These are phyloP conservation scores for Potamarius usumacintae DNA, from an alignment of 2,113 vertebrate species.

Conservation along the genomic window DNA sequence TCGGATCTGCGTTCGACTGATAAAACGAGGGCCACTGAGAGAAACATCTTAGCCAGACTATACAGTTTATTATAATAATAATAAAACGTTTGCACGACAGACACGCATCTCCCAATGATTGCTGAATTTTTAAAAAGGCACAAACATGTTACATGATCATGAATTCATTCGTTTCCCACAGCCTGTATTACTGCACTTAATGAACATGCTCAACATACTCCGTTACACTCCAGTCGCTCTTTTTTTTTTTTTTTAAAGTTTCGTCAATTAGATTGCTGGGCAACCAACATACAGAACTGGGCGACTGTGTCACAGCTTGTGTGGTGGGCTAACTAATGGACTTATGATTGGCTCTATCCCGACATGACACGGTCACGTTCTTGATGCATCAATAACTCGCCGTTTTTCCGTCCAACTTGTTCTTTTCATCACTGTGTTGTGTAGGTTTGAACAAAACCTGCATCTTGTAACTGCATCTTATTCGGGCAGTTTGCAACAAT, in stretches of 20 bases:
- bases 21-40: too few relatives aligned
- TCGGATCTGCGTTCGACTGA: too few relatives aligned
- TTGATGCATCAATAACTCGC: neutral
- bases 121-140: too few relatives aligned
- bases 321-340: neutral
- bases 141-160: neutral
- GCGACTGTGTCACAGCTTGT: neutral
- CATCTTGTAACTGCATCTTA: neutral
- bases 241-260: too few relatives aligned
- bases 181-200: neutral
- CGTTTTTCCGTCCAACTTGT: neutral
- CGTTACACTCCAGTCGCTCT: too few relatives aligned
- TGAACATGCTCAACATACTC: neutral
- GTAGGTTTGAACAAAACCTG: neutral
- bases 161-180: neutral
- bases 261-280: too few relatives aligned
- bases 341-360: too few relatives aligned
- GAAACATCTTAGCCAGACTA: too few relatives aligned
- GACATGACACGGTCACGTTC: neutral
- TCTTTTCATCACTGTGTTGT: neutral
- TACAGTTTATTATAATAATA: too few relatives aligned
- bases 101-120: too few relatives aligned
- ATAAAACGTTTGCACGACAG: too few relatives aligned
- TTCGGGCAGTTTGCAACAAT: neutral
- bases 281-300: neutral